Percentiles rank a stretch among this genome's conserved stretches.
phyloP scores from a whole-genome alignment of 2,113 vertebrate species.

The Gallinago undulata region DNA sequence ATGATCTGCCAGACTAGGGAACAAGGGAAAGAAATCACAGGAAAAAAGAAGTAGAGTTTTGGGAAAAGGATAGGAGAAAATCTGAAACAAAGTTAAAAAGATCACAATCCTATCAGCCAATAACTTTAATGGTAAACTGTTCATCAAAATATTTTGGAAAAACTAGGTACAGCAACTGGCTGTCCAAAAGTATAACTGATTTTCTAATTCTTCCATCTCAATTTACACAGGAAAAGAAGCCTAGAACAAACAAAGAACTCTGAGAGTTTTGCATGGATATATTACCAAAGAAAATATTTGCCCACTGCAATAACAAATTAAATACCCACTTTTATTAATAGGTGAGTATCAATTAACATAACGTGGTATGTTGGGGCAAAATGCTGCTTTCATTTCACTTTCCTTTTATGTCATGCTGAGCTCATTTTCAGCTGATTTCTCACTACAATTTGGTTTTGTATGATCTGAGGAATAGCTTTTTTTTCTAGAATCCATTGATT shows the following conservation, averaged over 20 bases:
- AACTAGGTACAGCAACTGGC: neutral
- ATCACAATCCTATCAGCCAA: neutral
- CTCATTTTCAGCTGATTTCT: neutral
- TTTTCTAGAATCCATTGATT: neutral
- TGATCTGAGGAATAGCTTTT: neutral
- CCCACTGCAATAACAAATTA: neutral
- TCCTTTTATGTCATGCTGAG: neutral
- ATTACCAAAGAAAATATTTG: neutral
- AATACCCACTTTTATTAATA: neutral
- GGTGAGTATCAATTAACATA: neutral
- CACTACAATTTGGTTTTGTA: neutral
- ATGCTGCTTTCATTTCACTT: neutral
- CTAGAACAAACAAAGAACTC: neutral
- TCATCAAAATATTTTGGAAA: neutral
- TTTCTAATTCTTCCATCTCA: neutral
- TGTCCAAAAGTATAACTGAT: neutral
- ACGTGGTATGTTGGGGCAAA: neutral
- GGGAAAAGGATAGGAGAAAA: neutral
- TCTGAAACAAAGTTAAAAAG: accelerated
- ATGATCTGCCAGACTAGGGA: neutral
- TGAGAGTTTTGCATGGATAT: neutral
- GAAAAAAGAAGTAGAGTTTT: neutral
- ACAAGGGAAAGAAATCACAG: neutral
- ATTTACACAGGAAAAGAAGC: neutral
- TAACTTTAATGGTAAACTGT: neutral